phyloP scores from a whole-genome alignment of 2,888 invertebrate species.

The Prenolepis imparis region DNA sequence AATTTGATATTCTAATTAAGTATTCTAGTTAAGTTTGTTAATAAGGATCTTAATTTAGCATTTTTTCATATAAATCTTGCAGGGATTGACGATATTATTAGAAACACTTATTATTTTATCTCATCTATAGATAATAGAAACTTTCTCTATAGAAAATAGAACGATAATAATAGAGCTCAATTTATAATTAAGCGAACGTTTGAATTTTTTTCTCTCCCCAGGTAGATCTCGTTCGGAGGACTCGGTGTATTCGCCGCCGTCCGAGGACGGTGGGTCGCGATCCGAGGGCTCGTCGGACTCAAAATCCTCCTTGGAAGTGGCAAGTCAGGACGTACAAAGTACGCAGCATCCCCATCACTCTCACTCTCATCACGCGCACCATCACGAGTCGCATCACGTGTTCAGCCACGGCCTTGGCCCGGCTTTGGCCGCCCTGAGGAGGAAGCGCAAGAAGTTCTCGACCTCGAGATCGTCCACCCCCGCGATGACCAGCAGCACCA shows the following conservation, averaged over 20 bases:
- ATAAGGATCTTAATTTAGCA: background rate
- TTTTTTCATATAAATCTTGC: too few relatives aligned
- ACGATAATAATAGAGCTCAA: background rate
- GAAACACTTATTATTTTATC: background rate
- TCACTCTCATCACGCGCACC: slow-evolving; percentile 73
- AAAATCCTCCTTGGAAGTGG: slow-evolving; percentile 89
- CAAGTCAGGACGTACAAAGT: slow-evolving; percentile 46
- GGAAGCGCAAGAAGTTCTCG: slow-evolving; percentile 94
- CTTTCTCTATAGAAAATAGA: background rate
- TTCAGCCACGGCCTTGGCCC: slow-evolving; percentile 80
- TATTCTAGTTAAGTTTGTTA: background rate
- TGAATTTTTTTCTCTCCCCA: slow-evolving; percentile 54
- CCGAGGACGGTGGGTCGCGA: slow-evolving; percentile 90
- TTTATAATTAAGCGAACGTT: background rate
- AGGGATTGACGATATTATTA: background rate
- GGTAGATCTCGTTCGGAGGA: slow-evolving; percentile 91
- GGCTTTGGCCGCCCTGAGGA: slow-evolving; percentile 92
- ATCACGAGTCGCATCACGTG: slow-evolving; percentile 81
- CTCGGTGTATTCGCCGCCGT: slow-evolving; percentile 91
- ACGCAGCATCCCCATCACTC: slow-evolving; percentile 73
- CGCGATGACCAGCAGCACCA: slow-evolving; percentile 86
- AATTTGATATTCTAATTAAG: slow-evolving; percentile 6
- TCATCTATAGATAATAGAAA: too few relatives aligned
- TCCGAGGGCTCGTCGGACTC: slow-evolving; percentile 90
- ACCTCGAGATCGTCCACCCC: slow-evolving; percentile 91